Base-by-base conservation (phyloP, 2,888 invertebrate genomes). In the Corbicula japonica region DNA sequence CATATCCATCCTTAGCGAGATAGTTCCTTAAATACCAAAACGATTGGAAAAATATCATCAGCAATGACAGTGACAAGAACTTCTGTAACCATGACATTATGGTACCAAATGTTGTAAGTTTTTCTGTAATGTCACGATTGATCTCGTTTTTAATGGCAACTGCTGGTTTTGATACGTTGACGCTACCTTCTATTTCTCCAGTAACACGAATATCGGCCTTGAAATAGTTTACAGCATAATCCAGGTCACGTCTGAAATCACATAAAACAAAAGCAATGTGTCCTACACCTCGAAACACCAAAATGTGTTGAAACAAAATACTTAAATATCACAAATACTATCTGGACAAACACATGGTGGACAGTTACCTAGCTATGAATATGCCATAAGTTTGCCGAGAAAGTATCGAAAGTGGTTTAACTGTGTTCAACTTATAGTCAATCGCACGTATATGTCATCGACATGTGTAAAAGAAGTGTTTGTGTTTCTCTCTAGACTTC, bases 1-100 rank as follows among this genome's bases (percentile, higher is more conserved):
- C 91, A 56, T 86, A 91, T 1, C 84, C 85, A 66, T 90, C 90
- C 63, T 87, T 86, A 15, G 84, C 84, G 23, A 88, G 80, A 76
- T 90, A 91, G 60, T 85, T 84, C 46, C 83, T 52, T 0, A 86
- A 41, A 35, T 87, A 86, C 61, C 79, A 80, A 28, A 82, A 69
- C 1, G 87, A 83, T 41, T 84, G 84, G 4, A 83, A 18, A 35
- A 87, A 82, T 10, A 87, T 70, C 1, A 86, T 44, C 5, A 83
- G 28, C 18, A 86, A 58, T 1, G 86, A 80, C 6, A 83, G n/a
- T 1, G 82, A 77, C 1, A 87, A 61, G 6, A 77, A 63, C 32
- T 82, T 78, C 18, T 79, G 73, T 2, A 83, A 8, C 5, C 83
- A 61, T 10, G 74, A 50, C 2, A 76, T 63, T 28, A 74, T 68